Evolutionary conservation across 2,888 invertebrate genomes (phyloP).

Genomic region (Himalopsyche japonica): DNA sequence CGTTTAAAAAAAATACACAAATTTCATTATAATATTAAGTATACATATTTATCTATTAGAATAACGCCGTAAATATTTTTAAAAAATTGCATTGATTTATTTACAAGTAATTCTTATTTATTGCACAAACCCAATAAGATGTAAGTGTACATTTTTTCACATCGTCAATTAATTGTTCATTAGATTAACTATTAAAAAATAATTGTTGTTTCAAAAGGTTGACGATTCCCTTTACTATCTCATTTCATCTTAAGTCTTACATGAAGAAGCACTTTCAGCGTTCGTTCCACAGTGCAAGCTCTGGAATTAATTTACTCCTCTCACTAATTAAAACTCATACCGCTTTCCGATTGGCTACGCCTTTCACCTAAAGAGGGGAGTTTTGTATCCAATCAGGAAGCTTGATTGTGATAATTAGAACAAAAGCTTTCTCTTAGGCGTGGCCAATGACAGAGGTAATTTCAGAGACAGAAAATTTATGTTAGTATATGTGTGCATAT

Average conservation of each 20-base stretch:
- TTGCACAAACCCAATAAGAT: too few relatives aligned
- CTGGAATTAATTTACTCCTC: conserved; percentile 58
- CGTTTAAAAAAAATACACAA: too few relatives aligned
- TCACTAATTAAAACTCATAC: conserved; percentile 58
- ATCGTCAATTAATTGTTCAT: too few relatives aligned
- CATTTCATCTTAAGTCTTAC: neutral
- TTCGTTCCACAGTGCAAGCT: conserved; percentile 45
- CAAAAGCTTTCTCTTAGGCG: conserved; percentile 40
- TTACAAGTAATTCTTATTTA: too few relatives aligned
- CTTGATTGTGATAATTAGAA: conserved; percentile 65
- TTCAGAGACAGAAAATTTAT: neutral
- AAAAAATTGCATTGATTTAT: too few relatives aligned
- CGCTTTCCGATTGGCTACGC: conserved; percentile 24
- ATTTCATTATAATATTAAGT: too few relatives aligned
- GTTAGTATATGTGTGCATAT: neutral
- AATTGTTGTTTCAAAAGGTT: neutral
- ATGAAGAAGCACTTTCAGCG: neutral
- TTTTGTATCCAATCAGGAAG: conserved; percentile 52
- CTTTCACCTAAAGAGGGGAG: conserved; percentile 49
- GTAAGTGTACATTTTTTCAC: too few relatives aligned
- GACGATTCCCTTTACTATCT: neutral
- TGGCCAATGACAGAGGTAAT: conserved; percentile 44
- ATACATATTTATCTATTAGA: too few relatives aligned
- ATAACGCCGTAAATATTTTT: too few relatives aligned
- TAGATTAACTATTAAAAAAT: too few relatives aligned